Base-by-base conservation (phyloP, 2,113 vertebrate genomes). In the Dolichallabes microphthalmus region DNA sequence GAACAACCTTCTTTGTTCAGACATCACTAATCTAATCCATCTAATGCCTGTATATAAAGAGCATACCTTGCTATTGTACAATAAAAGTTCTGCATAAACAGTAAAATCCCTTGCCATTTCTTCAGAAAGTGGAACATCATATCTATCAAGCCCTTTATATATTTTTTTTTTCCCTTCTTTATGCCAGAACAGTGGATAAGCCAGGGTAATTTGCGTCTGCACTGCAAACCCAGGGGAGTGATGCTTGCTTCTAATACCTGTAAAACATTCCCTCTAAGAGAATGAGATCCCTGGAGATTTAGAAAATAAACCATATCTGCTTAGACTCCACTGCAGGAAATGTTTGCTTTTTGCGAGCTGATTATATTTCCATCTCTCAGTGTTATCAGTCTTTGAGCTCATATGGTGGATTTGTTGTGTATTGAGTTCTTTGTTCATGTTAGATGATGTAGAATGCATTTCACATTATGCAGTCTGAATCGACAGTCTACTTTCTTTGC, bases 121-220 rank as follows among this genome's bases (percentile, higher is more conserved):
- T 80, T 61, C 85, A 39, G 69, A 90, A 90, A 88, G 52, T 82
- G 85, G 88, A 86, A 71, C 88, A 84, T 71, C 60, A 82, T 88
- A 76, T 84, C 82, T 87, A 85, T 85, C 79, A 79, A 55, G 22
- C 73, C 80, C 64, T 87, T 84, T 86, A 88, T 91, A 55, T 88
- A 45, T 45, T 45, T 45, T 86, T 45, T 45, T 86, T 22, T 88
- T 74, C 68, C 82, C 58, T 83, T 80, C 85, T 80, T 52, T 86
- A 83, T 71, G 71, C 71, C 78, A 78, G 86, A 89, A 89, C 73
- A 85, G 86, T 90, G 79, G 88, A 90, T 86, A 57, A 85, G 88
- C 90, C 89, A 92, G 90, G 90, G 88, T 91, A 91, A 93, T 94
- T 91, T 92, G 92, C 91, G 90, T 91, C 91, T 91, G 86, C 89